Base-by-base conservation (phyloP, 2,888 invertebrate genomes). In the Adineta ricciae region DNA sequence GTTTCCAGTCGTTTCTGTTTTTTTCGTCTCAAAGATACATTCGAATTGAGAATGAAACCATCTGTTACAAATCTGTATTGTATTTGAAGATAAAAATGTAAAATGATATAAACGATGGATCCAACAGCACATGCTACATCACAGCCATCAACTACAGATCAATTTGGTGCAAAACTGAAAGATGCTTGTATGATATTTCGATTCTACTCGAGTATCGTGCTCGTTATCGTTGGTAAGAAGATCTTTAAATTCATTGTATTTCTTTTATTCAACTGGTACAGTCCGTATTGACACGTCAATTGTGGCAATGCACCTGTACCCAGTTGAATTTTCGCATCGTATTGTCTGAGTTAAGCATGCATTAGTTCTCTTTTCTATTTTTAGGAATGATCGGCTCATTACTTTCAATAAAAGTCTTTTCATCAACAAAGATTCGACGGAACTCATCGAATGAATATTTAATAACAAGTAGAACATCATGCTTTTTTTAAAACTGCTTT, bases 341-440 rank as follows among this genome's bases (percentile, higher is more conserved):
- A n/a, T n/a, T n/a, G n/a, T n/a, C n/a, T n/a, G n/a, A n/a, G n/a
- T n/a, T n/a, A n/a, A n/a, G n/a, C n/a, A n/a, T n/a, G n/a, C n/a
- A n/a, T n/a, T n/a, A n/a, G n/a, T 16, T 64, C 32, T n/a, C 38
- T 11, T 54, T 84, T 52, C 54, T 78, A 21, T 32, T 73, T 21
- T n/a, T 21, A 54, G 85, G 85, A 24, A 36, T 85, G 24, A 82
- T 85, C n/a, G 85, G 85, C 21, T 83, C 73, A 72, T 41, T 85
- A 49, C 24, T 85, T 4, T 85, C 85, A 32, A 49, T 85, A 24
- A 85, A 85, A 78, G 85, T 85, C 8, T 85, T 85, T 52, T 85
- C 52, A 46, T 73, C 73, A 32, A 85, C 85, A 50, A 85, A 85
- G 84, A 54, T 85, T 38, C 85, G 83, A 7, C 50, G 82, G 11